Conservation (phyloP, 2,113 vertebrate genomes). For the Leptobrachium leishanense region DNA sequence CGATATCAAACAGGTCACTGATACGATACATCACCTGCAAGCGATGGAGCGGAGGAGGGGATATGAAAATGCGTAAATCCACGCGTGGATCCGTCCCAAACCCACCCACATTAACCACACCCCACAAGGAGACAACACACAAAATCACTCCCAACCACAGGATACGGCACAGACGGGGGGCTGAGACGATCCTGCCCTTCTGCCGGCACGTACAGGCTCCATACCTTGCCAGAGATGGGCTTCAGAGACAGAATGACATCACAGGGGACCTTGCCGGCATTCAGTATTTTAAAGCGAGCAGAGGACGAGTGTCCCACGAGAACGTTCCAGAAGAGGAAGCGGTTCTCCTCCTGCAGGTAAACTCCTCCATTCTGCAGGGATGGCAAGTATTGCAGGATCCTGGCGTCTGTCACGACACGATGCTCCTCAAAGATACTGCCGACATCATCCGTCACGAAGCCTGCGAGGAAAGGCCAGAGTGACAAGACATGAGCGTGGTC, state of each 20-base stretch:
- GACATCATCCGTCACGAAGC: slow-evolving; percentile 69
- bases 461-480: slow-evolving; percentile 52
- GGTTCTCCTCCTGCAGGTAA: slow-evolving; percentile 82
- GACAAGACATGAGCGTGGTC: too few relatives aligned
- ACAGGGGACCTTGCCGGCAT: slow-evolving; percentile 74
- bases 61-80: too few relatives aligned
- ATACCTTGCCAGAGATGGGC: slow-evolving; percentile 70
- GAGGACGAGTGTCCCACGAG: slow-evolving; percentile 69
- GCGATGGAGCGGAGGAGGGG: not conserved
- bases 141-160: too few relatives aligned
- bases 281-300: slow-evolving; percentile 83
- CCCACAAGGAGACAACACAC: too few relatives aligned
- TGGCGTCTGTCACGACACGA: slow-evolving; percentile 69
- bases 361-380: slow-evolving; percentile 63
- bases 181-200: too few relatives aligned
- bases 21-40: slow-evolving; percentile 57
- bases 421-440: slow-evolving; percentile 84
- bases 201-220: too few relatives aligned
- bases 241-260: slow-evolving; percentile 68
- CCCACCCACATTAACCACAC: too few relatives aligned
- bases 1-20: slow-evolving; percentile 73
- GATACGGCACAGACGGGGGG: too few relatives aligned
- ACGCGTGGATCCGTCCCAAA: too few relatives aligned
- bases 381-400: slow-evolving; percentile 64
- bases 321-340: slow-evolving; percentile 80